Conservation (phyloP, 2,888 invertebrate genomes). For the Zhengitettix transpicula region DNA sequence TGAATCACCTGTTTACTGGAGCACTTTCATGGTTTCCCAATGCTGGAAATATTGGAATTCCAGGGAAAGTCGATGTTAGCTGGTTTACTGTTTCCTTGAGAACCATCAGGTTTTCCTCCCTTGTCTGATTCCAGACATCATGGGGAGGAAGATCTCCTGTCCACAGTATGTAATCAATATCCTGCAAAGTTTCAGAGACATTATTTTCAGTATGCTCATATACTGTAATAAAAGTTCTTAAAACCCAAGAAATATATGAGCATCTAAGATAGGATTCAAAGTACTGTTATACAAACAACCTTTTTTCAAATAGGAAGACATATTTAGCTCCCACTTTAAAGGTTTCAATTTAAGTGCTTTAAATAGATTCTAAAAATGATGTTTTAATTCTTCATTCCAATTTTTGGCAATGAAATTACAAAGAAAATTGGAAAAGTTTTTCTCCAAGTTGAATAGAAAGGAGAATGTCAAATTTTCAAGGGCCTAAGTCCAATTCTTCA, state of each 20-base stretch:
- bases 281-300: no score
- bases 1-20: conserved; percentile 71
- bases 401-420: no score
- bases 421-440: no score
- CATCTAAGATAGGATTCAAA: background rate
- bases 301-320: no score
- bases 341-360: no score
- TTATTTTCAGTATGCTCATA: background rate
- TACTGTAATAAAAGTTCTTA: background rate
- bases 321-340: no score
- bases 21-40: conserved; percentile 94
- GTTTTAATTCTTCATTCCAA: no score
- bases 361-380: no score
- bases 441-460: no score
- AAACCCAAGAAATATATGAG: background rate
- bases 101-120: conserved; percentile 71
- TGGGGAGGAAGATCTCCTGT: conserved; percentile 94
- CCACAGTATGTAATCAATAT: conserved; percentile 87
- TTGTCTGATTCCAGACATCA: conserved; percentile 87
- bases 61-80: conserved; percentile 75
- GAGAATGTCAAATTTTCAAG: no score
- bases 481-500: no score
- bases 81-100: conserved; percentile 71
- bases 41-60: conserved; percentile 83
- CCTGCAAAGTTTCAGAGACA: conserved; percentile 30